phyloP scores from a whole-genome alignment of 1,140 invertebrate genomes.

The Trichonephila clavata region DNA sequence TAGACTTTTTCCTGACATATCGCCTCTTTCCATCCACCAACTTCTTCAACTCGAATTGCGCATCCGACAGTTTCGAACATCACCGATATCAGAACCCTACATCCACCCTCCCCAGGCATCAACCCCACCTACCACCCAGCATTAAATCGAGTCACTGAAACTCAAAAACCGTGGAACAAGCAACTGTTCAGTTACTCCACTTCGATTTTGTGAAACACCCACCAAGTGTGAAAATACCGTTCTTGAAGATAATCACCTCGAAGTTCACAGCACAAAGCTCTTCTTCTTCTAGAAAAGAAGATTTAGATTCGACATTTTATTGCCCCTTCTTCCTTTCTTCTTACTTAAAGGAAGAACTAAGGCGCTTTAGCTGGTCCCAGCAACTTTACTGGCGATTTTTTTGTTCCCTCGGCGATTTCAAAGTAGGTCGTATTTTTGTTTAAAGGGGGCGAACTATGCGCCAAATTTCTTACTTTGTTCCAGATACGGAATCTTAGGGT shows the following conservation, averaged over 20 bases:
- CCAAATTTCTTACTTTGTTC: conserved; percentile 44
- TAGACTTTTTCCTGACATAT: background rate
- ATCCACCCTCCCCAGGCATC: background rate
- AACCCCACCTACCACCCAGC: background rate
- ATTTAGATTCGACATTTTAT: conserved; percentile 52
- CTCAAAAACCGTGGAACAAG: conserved; percentile 36
- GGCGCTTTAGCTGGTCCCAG: conserved; percentile 33
- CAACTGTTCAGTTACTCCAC: background rate
- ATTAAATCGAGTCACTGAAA: conserved; percentile 32
- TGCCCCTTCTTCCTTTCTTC: background rate
- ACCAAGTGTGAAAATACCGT: conserved; percentile 45
- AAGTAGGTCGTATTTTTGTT: conserved; percentile 63
- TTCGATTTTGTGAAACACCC: conserved; percentile 33
- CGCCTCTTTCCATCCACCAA: too few species aligned
- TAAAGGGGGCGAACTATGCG: conserved; percentile 36
- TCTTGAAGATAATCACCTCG: conserved; percentile 10
- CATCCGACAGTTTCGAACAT: too few species aligned
- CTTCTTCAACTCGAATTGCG: too few species aligned
- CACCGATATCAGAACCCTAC: too few species aligned
- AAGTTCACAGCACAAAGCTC: background rate
- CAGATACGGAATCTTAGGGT: background rate
- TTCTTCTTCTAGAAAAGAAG: background rate
- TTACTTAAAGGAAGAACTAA: background rate
- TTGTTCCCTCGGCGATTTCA: conserved; percentile 58
- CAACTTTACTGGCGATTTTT: conserved; percentile 35